Conservation (phyloP, 2,888 invertebrate species). For the Torymus aiolomorphi region DNA sequence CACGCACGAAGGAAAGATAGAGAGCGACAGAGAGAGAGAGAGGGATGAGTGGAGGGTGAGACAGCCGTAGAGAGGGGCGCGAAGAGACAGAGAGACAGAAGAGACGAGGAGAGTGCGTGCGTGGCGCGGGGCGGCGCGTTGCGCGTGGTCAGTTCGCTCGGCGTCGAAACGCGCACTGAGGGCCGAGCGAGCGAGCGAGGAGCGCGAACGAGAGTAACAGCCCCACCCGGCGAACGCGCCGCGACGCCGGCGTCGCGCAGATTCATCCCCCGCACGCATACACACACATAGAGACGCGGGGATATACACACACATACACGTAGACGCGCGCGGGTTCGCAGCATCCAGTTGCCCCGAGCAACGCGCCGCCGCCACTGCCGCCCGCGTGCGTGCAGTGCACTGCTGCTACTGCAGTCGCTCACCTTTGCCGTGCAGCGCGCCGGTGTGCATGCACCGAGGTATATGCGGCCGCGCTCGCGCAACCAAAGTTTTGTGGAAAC, state of each 20-base stretch:
- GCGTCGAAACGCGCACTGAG: conserved; percentile 71
- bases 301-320: too few relatives aligned
- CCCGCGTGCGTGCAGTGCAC: conserved; percentile 56
- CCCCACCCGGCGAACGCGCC: conserved; percentile 72
- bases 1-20: not conserved
- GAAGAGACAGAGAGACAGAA: not conserved
- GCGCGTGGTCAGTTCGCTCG: conserved; percentile 68
- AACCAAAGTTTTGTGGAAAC: too few relatives aligned
- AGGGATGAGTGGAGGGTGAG: conserved; percentile 3
- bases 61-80: not conserved
- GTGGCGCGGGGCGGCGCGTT: conserved; percentile 57
- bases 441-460: not conserved
- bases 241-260: conserved; percentile 72
- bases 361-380: conserved; percentile 59
- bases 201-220: conserved; percentile 62
- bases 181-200: conserved; percentile 28
- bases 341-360: conserved; percentile 70
- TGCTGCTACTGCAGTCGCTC: conserved; percentile 60
- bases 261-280: conserved; percentile 69
- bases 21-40: not conserved
- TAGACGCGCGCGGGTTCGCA: too few relatives aligned
- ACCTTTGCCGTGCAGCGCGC: conserved; percentile 11
- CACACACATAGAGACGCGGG: conserved; percentile 52
- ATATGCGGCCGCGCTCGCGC: not conserved
- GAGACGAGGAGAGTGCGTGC: not conserved